Base-by-base conservation (phyloP, 2,888 invertebrate species). In the Cephus rjabovi region DNA sequence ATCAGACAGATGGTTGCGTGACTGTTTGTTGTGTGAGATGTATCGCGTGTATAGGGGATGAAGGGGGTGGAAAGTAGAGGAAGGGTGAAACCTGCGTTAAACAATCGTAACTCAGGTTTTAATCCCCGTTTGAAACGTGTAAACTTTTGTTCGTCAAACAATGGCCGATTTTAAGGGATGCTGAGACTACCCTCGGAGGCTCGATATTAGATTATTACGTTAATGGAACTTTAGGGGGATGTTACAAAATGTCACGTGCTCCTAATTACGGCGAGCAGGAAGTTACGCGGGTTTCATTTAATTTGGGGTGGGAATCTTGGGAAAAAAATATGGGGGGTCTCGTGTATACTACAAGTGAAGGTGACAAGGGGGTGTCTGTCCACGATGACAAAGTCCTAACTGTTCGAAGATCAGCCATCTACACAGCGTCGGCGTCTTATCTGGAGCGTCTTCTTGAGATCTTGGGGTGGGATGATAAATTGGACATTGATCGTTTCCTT, bases 31-130 rank as follows among this genome's bases (percentile, higher is more conserved):
- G 9, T 56, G 9, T 9, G 56, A 56, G 23, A 56, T 23, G 9
- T 56, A 56, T 23, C 9, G 56, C 9, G 23, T 56, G 23, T 23
- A 2, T 9, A 56, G 23, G 56, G 56, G 56, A 56, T 56, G 23
- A 56, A 56, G 56, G 71, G 71, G 71, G 15, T 30, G 31, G 12
- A 71, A n/a, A 71, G 11, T 3, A 1, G 11, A 9, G 35, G 12
- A 12, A 34, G 74, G 23, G 35, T 71, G 12, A 31, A 71, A 71
- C 71, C 31, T 31, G 31, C 4, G 31, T 30, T 71, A 71, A 37
- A 74, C 74, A 74, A 74, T 35, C 74, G 34, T 74, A 74, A 74
- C 23, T 74, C n/a, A 74, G 74, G 34, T 35, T 74, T 34, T 34
- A 34, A 74, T 34, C 23, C 30, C 23, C 23, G 74, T 31, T 71